Evolutionary conservation across 2,888 invertebrate species (phyloP), one percentile per base, ranked within the genome.

Genomic region (Volucella inanis): DNA sequence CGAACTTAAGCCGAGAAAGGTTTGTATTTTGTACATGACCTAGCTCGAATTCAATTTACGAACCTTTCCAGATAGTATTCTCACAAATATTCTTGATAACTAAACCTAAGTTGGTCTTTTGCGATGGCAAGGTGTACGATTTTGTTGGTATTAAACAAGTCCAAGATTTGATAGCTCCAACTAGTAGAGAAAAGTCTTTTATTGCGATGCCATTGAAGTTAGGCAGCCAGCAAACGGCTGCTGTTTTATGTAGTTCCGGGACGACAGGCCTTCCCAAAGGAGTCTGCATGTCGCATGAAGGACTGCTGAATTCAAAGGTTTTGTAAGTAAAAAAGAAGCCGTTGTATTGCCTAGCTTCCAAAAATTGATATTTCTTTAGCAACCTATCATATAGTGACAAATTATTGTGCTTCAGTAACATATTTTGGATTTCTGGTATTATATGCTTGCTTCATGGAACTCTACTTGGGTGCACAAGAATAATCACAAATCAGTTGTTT

Each of bases 101-200:
- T 1, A 89, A 89, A 9, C 92, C 92, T 0, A 89, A 89, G 15
- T 47, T 92, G 8, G 90, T 92, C 47, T 92, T 92, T 65, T 92
- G 92, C 75, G 91, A 91, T 87, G 90, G 89, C 2, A 76, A 77
- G 0, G 82, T 89, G 71, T 91, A 90, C 67, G 80, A 87, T 1
- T 81, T 45, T 8, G 87, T 87, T 4, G 88, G 87, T n/a, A 87
- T 87, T 0, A 31, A 39, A 12, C 22, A 43, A 50, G 77, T 87
- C 22, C 68, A 87, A 8, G 85, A 87, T 12, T 76, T 89, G 8
- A 2, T 89, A 8, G 43, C 72, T n/a, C 8, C 68, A 52, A 84
- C 81, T 14, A 85, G 76, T 57, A 76, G 43, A 4, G 88, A 88
- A 62, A 49, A 79, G n/a, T 47, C 12, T 3, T 85, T 80, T 4